These are phyloP conservation scores for Thalassophryne amazonica DNA, from an alignment of 2,797 vertebrate genomes.

Conservation along the genomic window DNA sequence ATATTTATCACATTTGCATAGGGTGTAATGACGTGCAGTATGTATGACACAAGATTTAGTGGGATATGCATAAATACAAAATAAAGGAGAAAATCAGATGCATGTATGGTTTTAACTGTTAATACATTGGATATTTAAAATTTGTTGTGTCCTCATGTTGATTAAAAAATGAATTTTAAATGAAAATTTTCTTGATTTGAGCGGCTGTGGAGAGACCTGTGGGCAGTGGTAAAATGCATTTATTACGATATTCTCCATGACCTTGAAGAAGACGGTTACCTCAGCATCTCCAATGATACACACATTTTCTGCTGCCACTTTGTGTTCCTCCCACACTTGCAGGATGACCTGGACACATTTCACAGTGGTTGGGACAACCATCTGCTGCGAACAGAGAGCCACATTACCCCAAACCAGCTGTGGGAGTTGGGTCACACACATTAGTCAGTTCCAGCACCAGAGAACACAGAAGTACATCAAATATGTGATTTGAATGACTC, in stretches of 20 bases:
- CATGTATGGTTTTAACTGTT: too few species aligned
- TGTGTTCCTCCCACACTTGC: background rate
- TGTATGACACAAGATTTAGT: too few species aligned
- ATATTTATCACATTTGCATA: too few species aligned
- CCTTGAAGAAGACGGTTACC: constrained; percentile 5
- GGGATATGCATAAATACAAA: too few species aligned
- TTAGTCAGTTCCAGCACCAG: background rate
- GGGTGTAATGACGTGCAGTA: too few species aligned
- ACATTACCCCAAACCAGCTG: background rate
- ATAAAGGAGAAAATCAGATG: too few species aligned
- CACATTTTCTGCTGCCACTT: constrained; percentile 11
- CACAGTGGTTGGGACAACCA: background rate
- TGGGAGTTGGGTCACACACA: background rate
- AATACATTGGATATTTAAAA: too few species aligned
- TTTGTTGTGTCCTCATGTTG: too few species aligned
- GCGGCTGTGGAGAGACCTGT: background rate
- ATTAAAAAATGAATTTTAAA: too few species aligned
- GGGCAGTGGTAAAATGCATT: background rate
- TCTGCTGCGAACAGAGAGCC: background rate
- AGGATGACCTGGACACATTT: background rate
- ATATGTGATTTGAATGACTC: too few species aligned
- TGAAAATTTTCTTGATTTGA: background rate
- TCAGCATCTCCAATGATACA: background rate
- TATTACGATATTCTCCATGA: constrained; percentile 1
- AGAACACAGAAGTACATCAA: background rate